Evolutionary conservation across 1,140 invertebrate species (phyloP).

Genomic region (Pomacea maculata): DNA sequence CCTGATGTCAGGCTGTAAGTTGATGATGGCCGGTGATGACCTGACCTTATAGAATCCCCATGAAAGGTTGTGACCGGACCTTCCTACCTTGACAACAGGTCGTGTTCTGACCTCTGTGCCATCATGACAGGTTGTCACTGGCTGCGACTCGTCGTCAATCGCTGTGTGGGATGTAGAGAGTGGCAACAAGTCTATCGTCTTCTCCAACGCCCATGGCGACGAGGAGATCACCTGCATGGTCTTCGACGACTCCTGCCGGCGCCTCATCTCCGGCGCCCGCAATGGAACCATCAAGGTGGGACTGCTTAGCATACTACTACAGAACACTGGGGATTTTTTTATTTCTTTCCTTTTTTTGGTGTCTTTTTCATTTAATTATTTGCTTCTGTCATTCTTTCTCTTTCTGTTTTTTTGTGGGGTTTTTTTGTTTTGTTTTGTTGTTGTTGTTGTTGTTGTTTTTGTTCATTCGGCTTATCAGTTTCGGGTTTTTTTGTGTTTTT

Average conservation of each 20-base stretch:
- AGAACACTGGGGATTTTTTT: too few relatives aligned
- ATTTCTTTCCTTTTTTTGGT: background rate
- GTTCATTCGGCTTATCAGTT: background rate
- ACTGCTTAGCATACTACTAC: background rate
- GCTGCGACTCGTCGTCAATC: constrained; percentile 64
- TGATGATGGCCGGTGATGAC: too few relatives aligned
- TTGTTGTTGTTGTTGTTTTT: background rate
- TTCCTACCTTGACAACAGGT: too few relatives aligned
- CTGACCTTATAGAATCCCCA: too few relatives aligned
- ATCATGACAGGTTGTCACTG: constrained; percentile 59
- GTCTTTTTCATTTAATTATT: background rate
- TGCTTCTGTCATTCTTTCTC: background rate
- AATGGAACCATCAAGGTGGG: constrained; percentile 65
- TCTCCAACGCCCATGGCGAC: constrained; percentile 63
- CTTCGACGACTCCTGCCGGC: constrained; percentile 56
- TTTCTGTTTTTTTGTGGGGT: background rate
- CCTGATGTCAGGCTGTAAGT: too few relatives aligned
- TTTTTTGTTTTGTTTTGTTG: background rate
- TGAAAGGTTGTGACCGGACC: too few relatives aligned
- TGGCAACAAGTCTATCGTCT: constrained; percentile 61
- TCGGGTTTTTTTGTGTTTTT: background rate
- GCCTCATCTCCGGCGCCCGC: constrained; percentile 62
- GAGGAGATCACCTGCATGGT: constrained; percentile 64
- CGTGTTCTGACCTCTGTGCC: background rate
- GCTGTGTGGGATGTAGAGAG: constrained; percentile 64